Base-by-base conservation (phyloP, 2,888 invertebrate genomes). In the Pycnomerus fuliginosus region DNA sequence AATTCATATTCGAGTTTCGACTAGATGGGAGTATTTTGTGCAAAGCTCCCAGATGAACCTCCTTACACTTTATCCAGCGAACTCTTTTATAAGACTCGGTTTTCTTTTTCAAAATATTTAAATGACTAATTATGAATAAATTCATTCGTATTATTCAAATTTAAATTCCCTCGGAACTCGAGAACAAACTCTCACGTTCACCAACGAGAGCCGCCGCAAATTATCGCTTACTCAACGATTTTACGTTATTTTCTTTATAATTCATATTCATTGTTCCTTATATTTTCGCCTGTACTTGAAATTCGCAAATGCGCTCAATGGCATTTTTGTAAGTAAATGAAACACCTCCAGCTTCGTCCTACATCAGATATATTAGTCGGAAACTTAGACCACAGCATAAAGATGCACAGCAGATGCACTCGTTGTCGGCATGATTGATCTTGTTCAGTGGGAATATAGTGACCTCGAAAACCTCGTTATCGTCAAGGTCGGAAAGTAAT, bases 121-220 rank as follows among this genome's bases (percentile, higher is more conserved):
- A 35, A 42, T 29, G 28, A 42, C 35, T 42, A 42, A 42, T 42
- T 42, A 42, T 35, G 42, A 42, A 42, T 42, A 42, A 42, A 42
- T 42, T 36, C 25, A 17, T 14, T 8, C 31, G 36, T 36, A 23
- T 42, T 42, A 42, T 42, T 35, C 42, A 42, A 42, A 42, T 36
- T 42, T 29, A 29, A 42, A 41, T 40, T 40, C 40, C n/a, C n/a
- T 27, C 27, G 29, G 32, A 40, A 41, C 34, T 41, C 34, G 27
- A 29, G 33, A 25, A 31, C 32, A 34, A 34, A 41, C 29, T 41
- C 41, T 16, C 40, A 40, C 40, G 40, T 40, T 32, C 36, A 25
- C 32, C 17, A 32, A 39, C 31, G 23, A 25, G 32, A 38, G 15
- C 13, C 16, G 16, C 25, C 23, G 11, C 40, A 41, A 41, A 34